Evolutionary conservation across 2,888 invertebrate genomes (phyloP), one percentile per base, ranked within the genome.

Genomic region (Drosophila nigricruria): DNA sequence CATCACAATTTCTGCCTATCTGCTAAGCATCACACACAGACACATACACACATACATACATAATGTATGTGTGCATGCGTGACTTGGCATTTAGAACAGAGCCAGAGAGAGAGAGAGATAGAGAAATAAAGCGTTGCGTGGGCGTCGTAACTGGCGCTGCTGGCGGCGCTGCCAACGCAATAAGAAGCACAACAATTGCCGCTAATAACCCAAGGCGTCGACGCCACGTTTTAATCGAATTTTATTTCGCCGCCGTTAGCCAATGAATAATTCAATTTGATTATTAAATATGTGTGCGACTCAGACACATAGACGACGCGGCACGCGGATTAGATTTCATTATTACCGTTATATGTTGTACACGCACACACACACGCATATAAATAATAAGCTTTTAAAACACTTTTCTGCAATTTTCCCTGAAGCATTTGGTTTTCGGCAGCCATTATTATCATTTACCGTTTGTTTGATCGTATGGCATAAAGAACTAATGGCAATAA

Each of bases 241-340:
- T 86, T 89, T 86, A 89, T 86, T 89, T 86, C 14, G 86, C 86
- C 86, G 88, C 90, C 85, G 85, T 85, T 89, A 85, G 88, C 67
- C 90, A 88, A 89, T 89, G 86, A 86, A 86, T 86, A 89, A 86
- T 86, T 86, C 86, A 86, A 86, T 73, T 88, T 88, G 86, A 80
- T 86, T 86, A 89, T 86, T 89, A 85, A 86, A 86, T 81, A 67
- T 70, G 59, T 70, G 59, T 66, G 77, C 66, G 65, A 64, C 54
- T 68, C 54, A 70, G 61, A 63, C 60, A n/a, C n/a, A n/a, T n/a
- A 66, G 63, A 70, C 71, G 63, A 61, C 54, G 59, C 36, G 69
- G 47, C 47, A 36, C 62, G 62, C 60, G 73, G 30, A 67, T 30
- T 68, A 74, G 66, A 64, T 88, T 80, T 80, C 61, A 73, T 79